Evolutionary conservation across 1,140 invertebrate species (phyloP).

Genomic region (Zaprionus ghesquierei): DNA sequence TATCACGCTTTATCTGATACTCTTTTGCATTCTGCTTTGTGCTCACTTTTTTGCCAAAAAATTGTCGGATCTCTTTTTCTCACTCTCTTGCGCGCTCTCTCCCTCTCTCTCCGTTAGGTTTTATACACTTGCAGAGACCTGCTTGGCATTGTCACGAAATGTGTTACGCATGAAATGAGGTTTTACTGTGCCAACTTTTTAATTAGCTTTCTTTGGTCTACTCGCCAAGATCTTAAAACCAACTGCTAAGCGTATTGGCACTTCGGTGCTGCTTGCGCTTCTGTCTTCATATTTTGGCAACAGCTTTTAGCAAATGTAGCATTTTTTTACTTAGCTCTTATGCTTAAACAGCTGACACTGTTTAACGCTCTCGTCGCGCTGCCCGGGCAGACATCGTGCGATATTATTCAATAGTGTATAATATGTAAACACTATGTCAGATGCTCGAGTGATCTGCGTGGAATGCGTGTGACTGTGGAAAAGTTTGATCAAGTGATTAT

Average conservation of each 20-base stretch:
- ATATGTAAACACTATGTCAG: neutral
- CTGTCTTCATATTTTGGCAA: neutral
- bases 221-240: neutral
- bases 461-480: slow-evolving; percentile 5
- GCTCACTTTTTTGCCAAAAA: slow-evolving; percentile 30
- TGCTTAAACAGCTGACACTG: slow-evolving; percentile 32
- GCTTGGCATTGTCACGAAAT: neutral
- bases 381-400: neutral
- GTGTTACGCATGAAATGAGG: neutral
- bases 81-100: neutral
- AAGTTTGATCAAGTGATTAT: slow-evolving; percentile 17
- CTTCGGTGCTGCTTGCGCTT: neutral
- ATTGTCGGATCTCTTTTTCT: slow-evolving; percentile 1
- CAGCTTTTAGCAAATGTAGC: slow-evolving; percentile 13
- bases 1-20: slow-evolving; percentile 44
- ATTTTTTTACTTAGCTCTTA: neutral
- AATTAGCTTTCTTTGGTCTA: too few relatives aligned
- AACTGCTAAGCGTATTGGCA: neutral
- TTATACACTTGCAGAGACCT: neutral
- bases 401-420: slow-evolving; percentile 50
- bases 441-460: neutral
- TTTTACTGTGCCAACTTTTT: neutral
- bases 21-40: slow-evolving; percentile 36
- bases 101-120: neutral
- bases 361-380: slow-evolving; percentile 4